These are phyloP conservation scores for Lysandra coridon DNA, from an alignment of 2,888 invertebrate genomes.

Conservation along the genomic window DNA sequence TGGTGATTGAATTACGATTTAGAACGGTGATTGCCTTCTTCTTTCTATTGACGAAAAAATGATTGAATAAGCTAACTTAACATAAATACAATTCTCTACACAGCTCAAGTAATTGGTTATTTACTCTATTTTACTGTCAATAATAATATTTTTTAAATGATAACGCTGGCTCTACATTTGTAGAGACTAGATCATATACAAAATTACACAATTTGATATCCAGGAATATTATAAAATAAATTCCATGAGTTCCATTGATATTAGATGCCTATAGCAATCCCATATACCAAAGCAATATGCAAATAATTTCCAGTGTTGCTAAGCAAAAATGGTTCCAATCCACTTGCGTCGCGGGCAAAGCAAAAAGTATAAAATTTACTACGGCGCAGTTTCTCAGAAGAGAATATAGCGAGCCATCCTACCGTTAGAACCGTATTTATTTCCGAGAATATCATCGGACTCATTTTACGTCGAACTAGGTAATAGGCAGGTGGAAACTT, in stretches of 20 bases:
- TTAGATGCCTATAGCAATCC: background rate
- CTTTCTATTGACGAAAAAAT: background rate
- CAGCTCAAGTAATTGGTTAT: background rate
- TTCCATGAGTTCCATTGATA: background rate
- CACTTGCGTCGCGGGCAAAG: conserved; percentile 1
- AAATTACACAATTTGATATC: background rate
- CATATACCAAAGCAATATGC: conserved; percentile 44
- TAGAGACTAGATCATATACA: background rate
- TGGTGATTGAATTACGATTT: background rate
- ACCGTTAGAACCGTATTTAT: conserved; percentile 24
- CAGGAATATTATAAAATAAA: background rate
- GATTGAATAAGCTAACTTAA: background rate
- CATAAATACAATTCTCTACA: background rate
- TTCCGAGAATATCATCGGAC: conserved; percentile 22
- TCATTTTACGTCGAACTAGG: conserved; percentile 14
- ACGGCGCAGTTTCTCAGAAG: conserved; percentile 18
- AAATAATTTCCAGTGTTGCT: background rate
- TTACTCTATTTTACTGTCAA: too few species aligned
- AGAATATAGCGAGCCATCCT: conserved; percentile 17
- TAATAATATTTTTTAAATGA: too few species aligned
- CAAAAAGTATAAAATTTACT: conserved; percentile 11
- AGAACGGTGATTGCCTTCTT: background rate
- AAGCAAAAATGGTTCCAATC: conserved; percentile 19
- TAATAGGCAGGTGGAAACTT: background rate
- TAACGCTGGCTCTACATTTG: background rate